Evolutionary conservation across 2,113 vertebrate genomes (phyloP), one percentile per base, ranked within the genome.

Genomic region (Pipra filicauda): DNA sequence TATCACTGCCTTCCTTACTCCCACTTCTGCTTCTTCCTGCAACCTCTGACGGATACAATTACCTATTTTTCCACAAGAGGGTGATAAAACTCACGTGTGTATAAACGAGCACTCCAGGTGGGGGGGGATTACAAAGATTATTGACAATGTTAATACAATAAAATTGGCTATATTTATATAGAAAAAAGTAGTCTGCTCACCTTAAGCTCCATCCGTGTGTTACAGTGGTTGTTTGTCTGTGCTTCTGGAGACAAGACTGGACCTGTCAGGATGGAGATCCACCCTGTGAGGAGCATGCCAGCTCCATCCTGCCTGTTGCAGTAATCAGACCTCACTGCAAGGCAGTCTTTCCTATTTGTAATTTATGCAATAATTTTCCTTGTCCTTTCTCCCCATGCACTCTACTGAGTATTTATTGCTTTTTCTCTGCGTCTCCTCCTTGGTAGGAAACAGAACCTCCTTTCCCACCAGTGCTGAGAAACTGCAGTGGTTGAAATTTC

Each of bases 61-160:
- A 49, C 27, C 6, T 61, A 24, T 23, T 93, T 89, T 97, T 93
- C 96, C 95, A 94, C 93, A 93, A 96, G 94, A 94, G 96, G 88
- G 91, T 93, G 94, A 84, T 89, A 93, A 95, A 93, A 91, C 59
- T 97, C 33, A 18, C 26, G 61, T 8, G 13, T 59, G 54, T 73
- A 2, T 66, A 73, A 91, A 77, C 0, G 26, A 74, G 64, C 39
- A 27, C 43, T 85, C 65, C 70, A 65, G 51, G 64, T 94, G 51
- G 19, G 65, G 30, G 30, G 59, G 61, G 24, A 17, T 78, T 85
- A 62, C 66, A 78, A 44, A 71, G 26, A 49, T 86, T 57, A 43
- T 35, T 75, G 78, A n/a, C 75, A 75, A 88, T 57, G 26, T 88
- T 55, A 81, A 3, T 70, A 24, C 19, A 57, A 52, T 84, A 46